Base-by-base conservation (phyloP, 2,797 vertebrate genomes). In the Lepilemur septentrionalis region DNA sequence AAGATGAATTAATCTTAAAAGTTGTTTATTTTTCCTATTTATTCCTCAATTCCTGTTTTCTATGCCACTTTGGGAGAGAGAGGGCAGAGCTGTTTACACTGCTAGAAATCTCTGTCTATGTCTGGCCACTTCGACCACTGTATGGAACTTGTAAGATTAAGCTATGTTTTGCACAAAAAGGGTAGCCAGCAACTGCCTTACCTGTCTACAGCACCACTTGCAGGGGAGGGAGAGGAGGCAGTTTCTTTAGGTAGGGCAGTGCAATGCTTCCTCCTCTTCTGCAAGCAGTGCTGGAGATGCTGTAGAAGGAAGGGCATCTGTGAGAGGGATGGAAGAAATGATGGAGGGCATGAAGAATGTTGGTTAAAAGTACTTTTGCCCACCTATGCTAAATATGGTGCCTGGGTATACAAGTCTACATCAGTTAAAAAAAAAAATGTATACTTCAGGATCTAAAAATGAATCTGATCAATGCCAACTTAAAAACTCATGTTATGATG, bases 161-260 rank as follows among this genome's bases (percentile, higher is more conserved):
- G 70, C 91, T 96, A 96, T 81, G 43, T 96, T 97, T 97, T 98
- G 95, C 83, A 82, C 38, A 88, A 50, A 94, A 94, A 92, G 57
- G 72, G 84, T 79, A 97, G 95, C 89, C 86, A 59, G 93, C 91
- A 97, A 92, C 96, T 96, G 97, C 97, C 97, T 98, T 97, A 98
- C 97, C 97, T 98, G 97, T 97, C 97, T 97, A 98, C 97, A 98
- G 97, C 97, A 98, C 97, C 97, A 98, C 97, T 97, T 98, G 97
- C 97, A 98, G 97, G 96, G 97, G 97, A 97, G 97, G 97, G 97
- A 91, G 96, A 97, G 97, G 97, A 97, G 97, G 97, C 95, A 97
- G 97, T 96, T 97, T 97, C 97, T 97, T 96, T 97, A 97, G 95
- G 97, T 69, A 92, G 96, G 81, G 96, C 97, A 97, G 97, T 95